These are phyloP conservation scores for Drosophila melanica DNA, from an alignment of 1,140 invertebrate genomes.

Conservation along the genomic window DNA sequence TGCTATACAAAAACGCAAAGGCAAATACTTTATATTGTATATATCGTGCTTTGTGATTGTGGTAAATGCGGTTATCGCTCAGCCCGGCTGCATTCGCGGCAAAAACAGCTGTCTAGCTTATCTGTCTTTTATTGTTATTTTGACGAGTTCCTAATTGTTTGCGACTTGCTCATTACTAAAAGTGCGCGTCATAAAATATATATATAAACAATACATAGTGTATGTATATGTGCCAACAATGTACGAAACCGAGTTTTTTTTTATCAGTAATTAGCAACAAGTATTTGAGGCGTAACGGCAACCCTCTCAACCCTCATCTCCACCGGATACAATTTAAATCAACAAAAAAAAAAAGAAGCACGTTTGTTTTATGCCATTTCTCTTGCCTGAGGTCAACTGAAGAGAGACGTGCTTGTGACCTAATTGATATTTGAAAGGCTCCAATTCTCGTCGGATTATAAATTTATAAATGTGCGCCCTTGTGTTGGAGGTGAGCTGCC, in stretches of 20 bases:
- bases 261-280: conserved; percentile 58
- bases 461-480: conserved; percentile 21
- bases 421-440: conserved; percentile 20
- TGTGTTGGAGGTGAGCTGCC: neutral
- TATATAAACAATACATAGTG: conserved; percentile 4
- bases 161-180: conserved; percentile 4
- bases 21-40: conserved; percentile 7
- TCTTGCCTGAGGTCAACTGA: conserved; percentile 10
- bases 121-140: conserved; percentile 21
- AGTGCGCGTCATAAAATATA: conserved; percentile 14
- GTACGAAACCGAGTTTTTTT: conserved; percentile 33
- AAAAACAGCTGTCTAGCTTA: conserved; percentile 18
- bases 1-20: conserved; percentile 12
- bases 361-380: conserved; percentile 1
- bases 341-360: neutral
- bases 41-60: too few relatives aligned
- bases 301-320: neutral
- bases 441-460: conserved; percentile 21
- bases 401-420: too few relatives aligned
- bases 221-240: neutral
- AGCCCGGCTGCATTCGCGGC: conserved; percentile 3
- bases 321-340: conserved; percentile 1
- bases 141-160: conserved; percentile 6
- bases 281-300: conserved; percentile 11
- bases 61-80: conserved; percentile 17